These are phyloP conservation scores for Hirudinaria manillensis DNA, from an alignment of 2,888 invertebrate genomes.

Conservation along the genomic window DNA sequence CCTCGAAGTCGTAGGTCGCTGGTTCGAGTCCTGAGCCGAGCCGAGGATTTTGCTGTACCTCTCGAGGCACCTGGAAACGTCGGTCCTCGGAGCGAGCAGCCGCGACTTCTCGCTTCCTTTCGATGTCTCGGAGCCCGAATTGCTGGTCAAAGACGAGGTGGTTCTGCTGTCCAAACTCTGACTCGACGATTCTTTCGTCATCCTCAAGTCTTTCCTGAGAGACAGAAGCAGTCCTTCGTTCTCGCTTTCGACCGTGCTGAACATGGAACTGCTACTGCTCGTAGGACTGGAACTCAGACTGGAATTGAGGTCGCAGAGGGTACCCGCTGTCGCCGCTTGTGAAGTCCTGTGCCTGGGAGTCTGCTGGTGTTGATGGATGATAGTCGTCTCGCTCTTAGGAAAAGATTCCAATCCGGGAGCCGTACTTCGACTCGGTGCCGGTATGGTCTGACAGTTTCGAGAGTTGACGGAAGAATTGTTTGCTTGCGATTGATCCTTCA, in stretches of 20 bases:
- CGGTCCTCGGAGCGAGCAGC: constrained; percentile 19
- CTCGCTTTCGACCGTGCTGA: constrained; percentile 15
- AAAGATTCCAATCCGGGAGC: constrained; percentile 7
- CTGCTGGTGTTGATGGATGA: neutral
- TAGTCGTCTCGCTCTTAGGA: constrained; percentile 4
- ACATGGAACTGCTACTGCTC: constrained; percentile 28
- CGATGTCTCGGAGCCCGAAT: neutral
- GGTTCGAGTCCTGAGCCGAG: too few relatives aligned
- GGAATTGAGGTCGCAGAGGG: neutral
- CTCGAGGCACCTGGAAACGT: constrained; percentile 18
- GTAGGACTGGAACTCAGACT: constrained; percentile 27
- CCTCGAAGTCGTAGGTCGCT: neutral
- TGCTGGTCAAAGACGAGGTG: constrained; percentile 5
- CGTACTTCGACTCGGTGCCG: constrained; percentile 13
- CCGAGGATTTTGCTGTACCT: constrained; percentile 18
- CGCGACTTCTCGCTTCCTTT: constrained; percentile 9
- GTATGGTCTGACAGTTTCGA: constrained; percentile 14
- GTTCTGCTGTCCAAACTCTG: constrained; percentile 15
- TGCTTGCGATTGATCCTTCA: too few relatives aligned
- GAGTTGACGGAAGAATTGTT: too few relatives aligned
- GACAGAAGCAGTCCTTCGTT: constrained; percentile 10
- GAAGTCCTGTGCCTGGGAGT: too few relatives aligned
- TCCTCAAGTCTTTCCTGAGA: constrained; percentile 20
- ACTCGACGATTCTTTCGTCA: constrained; percentile 1
- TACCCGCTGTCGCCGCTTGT: neutral